A percentile compares a stretch with the other conserved stretches of the same genome.
Evolutionary conservation across 2,797 vertebrate genomes (phyloP).

Genomic region (Micrastur ruficollis): DNA sequence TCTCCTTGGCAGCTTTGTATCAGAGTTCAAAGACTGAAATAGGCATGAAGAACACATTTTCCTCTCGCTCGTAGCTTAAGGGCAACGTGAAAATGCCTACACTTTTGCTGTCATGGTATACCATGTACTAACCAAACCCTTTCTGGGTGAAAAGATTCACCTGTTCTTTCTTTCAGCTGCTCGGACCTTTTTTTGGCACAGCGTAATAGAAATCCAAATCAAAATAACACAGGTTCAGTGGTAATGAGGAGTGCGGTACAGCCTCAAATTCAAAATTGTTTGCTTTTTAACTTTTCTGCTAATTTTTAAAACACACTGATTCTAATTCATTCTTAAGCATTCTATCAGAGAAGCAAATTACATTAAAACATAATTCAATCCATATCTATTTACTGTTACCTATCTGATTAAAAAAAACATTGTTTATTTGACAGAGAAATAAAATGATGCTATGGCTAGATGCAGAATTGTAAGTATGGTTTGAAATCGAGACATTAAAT

Average conservation of each 20-base stretch:
- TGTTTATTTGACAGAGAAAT: background rate
- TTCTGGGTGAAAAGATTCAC: background rate
- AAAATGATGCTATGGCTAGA: background rate
- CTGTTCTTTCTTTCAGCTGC: background rate
- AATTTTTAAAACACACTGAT: background rate
- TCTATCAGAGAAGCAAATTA: background rate
- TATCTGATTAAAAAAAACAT: background rate
- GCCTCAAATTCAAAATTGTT: background rate
- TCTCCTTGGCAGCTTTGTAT: background rate
- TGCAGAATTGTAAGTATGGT: background rate
- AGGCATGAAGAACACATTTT: background rate
- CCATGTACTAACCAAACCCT: background rate
- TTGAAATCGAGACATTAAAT: background rate
- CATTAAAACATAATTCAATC: background rate
- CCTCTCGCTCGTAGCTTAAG: background rate
- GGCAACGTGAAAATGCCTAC: background rate
- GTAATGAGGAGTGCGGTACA: background rate
- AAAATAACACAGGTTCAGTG: background rate
- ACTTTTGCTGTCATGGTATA: background rate
- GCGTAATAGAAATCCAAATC: background rate
- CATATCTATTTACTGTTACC: background rate
- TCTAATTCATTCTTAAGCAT: background rate
- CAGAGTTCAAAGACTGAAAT: background rate
- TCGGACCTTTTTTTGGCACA: background rate
- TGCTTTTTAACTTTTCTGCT: background rate